phyloP scores from a whole-genome alignment of 2,888 invertebrate species.

The Drosophila monieri region DNA sequence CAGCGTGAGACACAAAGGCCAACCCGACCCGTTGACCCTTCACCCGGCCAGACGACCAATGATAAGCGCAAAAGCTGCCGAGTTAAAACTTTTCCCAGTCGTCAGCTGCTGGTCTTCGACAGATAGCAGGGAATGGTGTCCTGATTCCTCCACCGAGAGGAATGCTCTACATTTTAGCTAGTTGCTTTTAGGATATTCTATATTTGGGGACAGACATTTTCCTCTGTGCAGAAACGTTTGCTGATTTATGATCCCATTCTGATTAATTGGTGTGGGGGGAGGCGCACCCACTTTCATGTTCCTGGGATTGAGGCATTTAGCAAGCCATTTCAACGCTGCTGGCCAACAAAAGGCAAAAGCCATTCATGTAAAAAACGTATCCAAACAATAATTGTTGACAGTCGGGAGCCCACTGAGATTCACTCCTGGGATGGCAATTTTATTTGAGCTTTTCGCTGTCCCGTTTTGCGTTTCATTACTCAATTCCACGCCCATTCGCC shows the following conservation, averaged over 20 bases:
- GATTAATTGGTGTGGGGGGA: conserved; percentile 54
- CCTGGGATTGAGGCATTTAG: conserved; percentile 31
- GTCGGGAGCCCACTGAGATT: conserved; percentile 37
- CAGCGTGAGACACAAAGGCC: conserved; percentile 23
- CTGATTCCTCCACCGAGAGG: neutral
- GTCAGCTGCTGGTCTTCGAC: conserved; percentile 26
- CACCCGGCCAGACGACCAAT: conserved; percentile 13
- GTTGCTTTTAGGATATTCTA: neutral
- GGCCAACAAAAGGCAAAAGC: conserved; percentile 51
- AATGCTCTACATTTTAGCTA: neutral
- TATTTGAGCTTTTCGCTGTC: conserved; percentile 45
- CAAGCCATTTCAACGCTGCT: conserved; percentile 34
- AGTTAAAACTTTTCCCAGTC: conserved; percentile 24
- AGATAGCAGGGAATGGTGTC: conserved; percentile 17
- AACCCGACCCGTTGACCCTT: conserved; percentile 29
- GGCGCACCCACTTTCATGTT: neutral
- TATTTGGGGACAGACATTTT: neutral
- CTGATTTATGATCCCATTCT: conserved; percentile 61
- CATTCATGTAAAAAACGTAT: conserved; percentile 54
- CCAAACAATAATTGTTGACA: conserved; percentile 69
- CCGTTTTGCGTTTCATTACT: conserved; percentile 65
- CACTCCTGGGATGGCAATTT: conserved; percentile 41
- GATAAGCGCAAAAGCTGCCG: conserved; percentile 30
- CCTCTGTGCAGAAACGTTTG: conserved; percentile 15
- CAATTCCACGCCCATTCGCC: conserved; percentile 77